These are phyloP conservation scores for Odontophorus gujanensis DNA, from an alignment of 2,113 vertebrate genomes.

Conservation along the genomic window DNA sequence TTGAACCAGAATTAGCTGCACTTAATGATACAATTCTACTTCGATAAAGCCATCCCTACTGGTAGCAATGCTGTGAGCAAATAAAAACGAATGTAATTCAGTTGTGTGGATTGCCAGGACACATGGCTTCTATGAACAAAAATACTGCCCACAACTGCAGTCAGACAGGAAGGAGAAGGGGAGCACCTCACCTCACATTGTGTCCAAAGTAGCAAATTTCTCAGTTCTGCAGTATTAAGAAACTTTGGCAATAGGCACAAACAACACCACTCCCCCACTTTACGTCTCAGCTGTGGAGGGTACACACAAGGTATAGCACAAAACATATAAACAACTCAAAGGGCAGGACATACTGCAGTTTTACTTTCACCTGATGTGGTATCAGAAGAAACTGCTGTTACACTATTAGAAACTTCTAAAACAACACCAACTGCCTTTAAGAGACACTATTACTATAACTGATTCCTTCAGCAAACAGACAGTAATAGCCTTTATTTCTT, in stretches of 20 bases:
- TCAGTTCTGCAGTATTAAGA: not conserved
- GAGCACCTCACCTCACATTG: not conserved
- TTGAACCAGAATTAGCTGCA: not conserved
- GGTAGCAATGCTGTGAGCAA: not conserved
- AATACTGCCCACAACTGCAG: accelerated
- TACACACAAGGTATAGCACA: not conserved
- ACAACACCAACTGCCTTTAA: not conserved
- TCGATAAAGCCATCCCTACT: not conserved
- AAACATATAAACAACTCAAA: not conserved
- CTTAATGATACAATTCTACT: not conserved
- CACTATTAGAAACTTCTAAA: not conserved
- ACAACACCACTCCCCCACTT: not conserved
- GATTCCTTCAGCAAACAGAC: constrained; percentile 53
- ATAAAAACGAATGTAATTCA: not conserved
- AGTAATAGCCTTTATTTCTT: constrained; percentile 32
- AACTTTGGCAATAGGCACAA: not conserved
- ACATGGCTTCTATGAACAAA: not conserved
- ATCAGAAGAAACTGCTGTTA: not conserved
- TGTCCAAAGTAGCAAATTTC: not conserved
- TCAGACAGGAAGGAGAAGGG: not conserved
- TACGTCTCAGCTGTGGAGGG: not conserved
- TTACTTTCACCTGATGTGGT: not conserved
- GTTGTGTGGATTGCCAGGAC: not conserved
- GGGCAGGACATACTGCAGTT: not conserved
- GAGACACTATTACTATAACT: constrained; percentile 45